Evolutionary conservation across 2,888 invertebrate genomes (phyloP), one percentile per base, ranked within the genome.

Genomic region (Muschampia plurimacula): DNA sequence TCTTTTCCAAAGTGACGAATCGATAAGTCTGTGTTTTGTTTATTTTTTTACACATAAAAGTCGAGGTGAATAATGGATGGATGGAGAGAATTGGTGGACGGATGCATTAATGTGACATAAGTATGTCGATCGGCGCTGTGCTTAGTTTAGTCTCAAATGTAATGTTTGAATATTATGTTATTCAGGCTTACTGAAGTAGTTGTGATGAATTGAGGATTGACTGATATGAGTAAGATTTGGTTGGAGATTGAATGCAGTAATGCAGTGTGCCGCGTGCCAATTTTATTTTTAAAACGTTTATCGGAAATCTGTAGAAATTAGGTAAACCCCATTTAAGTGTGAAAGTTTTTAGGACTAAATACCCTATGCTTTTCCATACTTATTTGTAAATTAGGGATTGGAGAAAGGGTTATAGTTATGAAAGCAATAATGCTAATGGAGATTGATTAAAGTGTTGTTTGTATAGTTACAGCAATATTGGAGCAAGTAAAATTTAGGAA

Each of bases 1-100:
- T 90, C 85, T 89, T 92, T 93, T 91, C 92, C 92, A 93, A 92
- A 92, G 93, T 91, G 91, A 92, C 89, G 89, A 92, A 91, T 91
- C 85, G 88, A 91, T 91, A 92, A 93, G 93, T 92, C 92, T 93
- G 93, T 86, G 87, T 90, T 87, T 90, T 88, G 89, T 87, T 89
- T 86, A 88, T 87, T 87, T 87, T 84, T 87, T 84, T 82, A 88
- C 83, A 87, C 85, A 82, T 88, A 84, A 83, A 84, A 85, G 85
- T 88, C 83, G 82, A 86, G 83, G 84, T 84, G 81, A 86, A 83
- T 83, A 83, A 81, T 81, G 81, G 84, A 85, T 83, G 86, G 82
- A 84, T 85, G 88, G 36, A 36, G 36, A 36, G 85, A 87, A 82
- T 79, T 79, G 74, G 78, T 81, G 81, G 84, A 85, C 83, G 86